A percentile compares a stretch with the other conserved stretches of the same genome.
These are phyloP conservation scores for Diphyllodes magnificus DNA, from an alignment of 2,113 vertebrate genomes.

Conservation along the genomic window DNA sequence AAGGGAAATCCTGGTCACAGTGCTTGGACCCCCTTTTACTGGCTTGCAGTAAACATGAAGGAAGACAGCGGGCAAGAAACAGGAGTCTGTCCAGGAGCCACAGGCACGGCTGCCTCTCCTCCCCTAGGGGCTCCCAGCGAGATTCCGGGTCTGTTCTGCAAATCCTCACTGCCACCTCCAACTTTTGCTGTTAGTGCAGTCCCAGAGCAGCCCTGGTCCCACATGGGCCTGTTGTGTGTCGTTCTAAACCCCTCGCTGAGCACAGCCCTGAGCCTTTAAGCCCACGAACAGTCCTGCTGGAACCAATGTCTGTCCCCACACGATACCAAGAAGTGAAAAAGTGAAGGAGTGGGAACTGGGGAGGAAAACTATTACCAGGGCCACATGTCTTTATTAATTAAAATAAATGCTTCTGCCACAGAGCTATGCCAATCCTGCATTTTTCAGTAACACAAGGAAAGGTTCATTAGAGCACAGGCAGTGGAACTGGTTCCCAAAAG, in stretches of 20 bases:
- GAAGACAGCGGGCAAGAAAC: accelerated
- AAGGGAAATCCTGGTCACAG: neutral
- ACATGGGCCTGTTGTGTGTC: accelerated
- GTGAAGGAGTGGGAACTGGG: neutral
- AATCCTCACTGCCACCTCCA: accelerated
- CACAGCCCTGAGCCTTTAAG: neutral
- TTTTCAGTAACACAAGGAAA: neutral
- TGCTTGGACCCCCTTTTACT: neutral
- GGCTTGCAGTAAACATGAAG: neutral
- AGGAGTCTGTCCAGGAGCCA: neutral
- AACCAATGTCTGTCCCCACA: accelerated
- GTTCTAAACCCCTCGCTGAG: neutral
- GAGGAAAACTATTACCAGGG: neutral
- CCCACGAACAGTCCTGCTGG: neutral
- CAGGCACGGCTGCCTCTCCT: accelerated
- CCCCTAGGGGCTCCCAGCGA: accelerated
- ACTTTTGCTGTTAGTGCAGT: accelerated
- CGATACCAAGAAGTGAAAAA: neutral
- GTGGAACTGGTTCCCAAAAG: neutral
- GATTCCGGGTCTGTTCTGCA: accelerated
- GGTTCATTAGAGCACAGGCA: neutral
- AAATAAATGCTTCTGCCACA: neutral
- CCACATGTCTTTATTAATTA: neutral
- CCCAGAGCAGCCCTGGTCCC: neutral
- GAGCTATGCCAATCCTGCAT: neutral